These are phyloP conservation scores for Selenia dentaria DNA, from an alignment of 2,888 invertebrate genomes.

Conservation along the genomic window DNA sequence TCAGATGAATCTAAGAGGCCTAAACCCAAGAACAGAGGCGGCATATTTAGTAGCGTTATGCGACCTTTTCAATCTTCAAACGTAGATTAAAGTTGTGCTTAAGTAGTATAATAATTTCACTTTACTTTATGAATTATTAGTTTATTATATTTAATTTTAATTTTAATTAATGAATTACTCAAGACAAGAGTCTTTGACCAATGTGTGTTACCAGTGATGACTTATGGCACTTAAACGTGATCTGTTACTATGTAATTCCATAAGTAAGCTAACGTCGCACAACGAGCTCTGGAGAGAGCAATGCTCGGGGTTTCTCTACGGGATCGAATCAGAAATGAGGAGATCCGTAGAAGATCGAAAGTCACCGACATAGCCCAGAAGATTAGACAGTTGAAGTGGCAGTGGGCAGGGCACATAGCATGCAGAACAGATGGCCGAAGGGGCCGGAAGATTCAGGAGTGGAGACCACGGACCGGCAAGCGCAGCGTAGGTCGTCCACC, in stretches of 20 bases:
- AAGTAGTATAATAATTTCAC: too few relatives aligned
- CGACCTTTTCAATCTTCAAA: not conserved
- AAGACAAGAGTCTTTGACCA: too few relatives aligned
- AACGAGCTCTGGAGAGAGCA: not conserved
- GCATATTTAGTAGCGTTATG: slow-evolving; percentile 7
- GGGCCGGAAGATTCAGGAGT: too few relatives aligned
- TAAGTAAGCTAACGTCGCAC: not conserved
- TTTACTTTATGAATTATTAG: too few relatives aligned
- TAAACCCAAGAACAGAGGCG: slow-evolving; percentile 2
- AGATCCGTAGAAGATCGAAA: not conserved
- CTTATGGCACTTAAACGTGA: too few relatives aligned
- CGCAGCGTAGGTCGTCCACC: too few relatives aligned
- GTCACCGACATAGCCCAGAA: not conserved
- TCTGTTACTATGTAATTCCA: too few relatives aligned
- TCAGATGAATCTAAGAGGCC: slow-evolving; percentile 26
- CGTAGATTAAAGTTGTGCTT: not conserved
- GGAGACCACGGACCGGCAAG: too few relatives aligned
- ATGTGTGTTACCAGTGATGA: too few relatives aligned
- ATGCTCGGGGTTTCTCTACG: not conserved
- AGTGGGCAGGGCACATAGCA: not conserved
- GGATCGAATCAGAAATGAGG: not conserved
- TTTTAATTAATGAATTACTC: too few relatives aligned
- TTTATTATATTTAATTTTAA: too few relatives aligned
- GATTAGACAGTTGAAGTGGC: not conserved
- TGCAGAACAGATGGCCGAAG: too few relatives aligned